Base-by-base conservation (phyloP, 2,113 vertebrate genomes). In the Mastomys coucha region DNA sequence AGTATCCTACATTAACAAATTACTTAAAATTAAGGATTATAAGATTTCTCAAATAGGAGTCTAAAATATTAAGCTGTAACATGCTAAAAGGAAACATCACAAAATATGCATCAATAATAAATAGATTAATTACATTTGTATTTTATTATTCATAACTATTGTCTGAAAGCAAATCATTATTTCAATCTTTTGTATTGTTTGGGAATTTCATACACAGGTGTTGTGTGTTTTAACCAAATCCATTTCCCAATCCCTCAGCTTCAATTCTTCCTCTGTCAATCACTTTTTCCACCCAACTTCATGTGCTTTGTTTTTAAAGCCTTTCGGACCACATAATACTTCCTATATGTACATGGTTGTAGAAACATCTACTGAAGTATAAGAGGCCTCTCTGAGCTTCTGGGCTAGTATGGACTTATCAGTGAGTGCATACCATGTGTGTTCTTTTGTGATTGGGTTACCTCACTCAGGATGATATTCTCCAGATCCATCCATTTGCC, bases 11-110 rank as follows among this genome's bases (percentile, higher is more conserved):
- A 88, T 45, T 78, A 95, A 75, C 84, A 56, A 69, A 76, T 89
- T 92, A 28, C 51, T 96, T 88, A 49, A 89, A 96, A 96, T 69
- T 78, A 87, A 2, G 17, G 39, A 93, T 95, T 77, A n/a, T 77
- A 33, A 31, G 56, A 51, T 94, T 93, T 93, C 36, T 97, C 65
- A 91, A 89, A 69, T 75, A 84, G 16, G 63, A 63, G 33, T 88
- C 69, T 91, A 91, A 96, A 97, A 94, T 63, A 28, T 56, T 91
- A 82, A 91, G 3, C 72, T 96, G 4, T 53, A 82, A 58, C 73
- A 67, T 33, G 87, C 13, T 19, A 14, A 94, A 36, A 94, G 77
- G 17, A 63, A 28, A 65, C 10, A 96, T 92, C 11, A 65, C 60
- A 86, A 93, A 95, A 60, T 89, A 10, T n/a, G 72, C 58, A 75